Percentiles rank a stretch among this genome's conserved stretches.
These are phyloP conservation scores for Platygyra sinensis DNA, from an alignment of 64 coral and sea anemone species.

Conservation along the genomic window DNA sequence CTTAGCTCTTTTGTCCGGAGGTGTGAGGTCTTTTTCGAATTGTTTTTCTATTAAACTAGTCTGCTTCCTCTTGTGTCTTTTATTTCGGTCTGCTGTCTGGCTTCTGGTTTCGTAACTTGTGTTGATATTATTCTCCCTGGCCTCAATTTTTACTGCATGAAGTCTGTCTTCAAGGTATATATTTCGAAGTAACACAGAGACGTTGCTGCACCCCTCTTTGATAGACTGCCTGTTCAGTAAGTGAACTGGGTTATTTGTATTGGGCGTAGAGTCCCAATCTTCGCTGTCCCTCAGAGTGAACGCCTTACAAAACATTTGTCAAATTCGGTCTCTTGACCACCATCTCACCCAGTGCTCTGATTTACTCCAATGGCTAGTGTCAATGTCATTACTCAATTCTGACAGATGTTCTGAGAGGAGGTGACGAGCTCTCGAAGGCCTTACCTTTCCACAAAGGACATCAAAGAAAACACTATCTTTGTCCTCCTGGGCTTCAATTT, in stretches of 20 bases:
- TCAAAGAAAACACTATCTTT: not conserved
- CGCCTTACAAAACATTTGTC: slow-evolving; percentile 22
- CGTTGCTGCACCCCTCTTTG: not conserved
- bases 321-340: slow-evolving; percentile 19
- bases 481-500: too few relatives aligned
- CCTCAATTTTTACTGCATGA: slow-evolving; percentile 28
- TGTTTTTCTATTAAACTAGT: too few relatives aligned
- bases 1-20: too few relatives aligned
- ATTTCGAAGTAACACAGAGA: slow-evolving; percentile 20
- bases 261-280: slow-evolving; percentile 15
- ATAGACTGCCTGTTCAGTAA: slow-evolving; percentile 18
- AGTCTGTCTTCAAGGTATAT: slow-evolving; percentile 45
- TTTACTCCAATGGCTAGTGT: slow-evolving; percentile 7
- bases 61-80: too few relatives aligned
- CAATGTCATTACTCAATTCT: not conserved
- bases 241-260: slow-evolving; percentile 30
- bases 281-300: slow-evolving; percentile 15
- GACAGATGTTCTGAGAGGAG: slow-evolving; percentile 5
- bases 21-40: too few relatives aligned
- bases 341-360: slow-evolving; percentile 10
- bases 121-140: not conserved
- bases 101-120: too few relatives aligned
- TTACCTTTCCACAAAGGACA: not conserved
- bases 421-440: not conserved
- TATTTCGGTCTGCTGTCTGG: too few relatives aligned